phyloP scores from a whole-genome alignment of 2,888 invertebrate species.

The Sphaerophoria taeniata region DNA sequence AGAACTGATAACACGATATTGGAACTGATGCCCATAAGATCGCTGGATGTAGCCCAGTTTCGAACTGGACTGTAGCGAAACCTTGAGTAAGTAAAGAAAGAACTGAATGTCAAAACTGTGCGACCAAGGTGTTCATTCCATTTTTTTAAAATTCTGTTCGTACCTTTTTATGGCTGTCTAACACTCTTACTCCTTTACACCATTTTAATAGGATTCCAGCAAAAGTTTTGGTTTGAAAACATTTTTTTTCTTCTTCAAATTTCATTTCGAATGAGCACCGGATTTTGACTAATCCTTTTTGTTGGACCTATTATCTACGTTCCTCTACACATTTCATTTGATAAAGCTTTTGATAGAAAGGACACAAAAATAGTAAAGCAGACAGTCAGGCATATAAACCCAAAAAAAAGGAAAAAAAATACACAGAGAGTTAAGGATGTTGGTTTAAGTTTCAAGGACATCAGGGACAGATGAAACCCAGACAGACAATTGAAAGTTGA shows the following conservation, averaged over 20 bases:
- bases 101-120: no score
- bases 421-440: slow-evolving; percentile 65
- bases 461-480: no score
- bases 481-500: no score
- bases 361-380: slow-evolving; percentile 51
- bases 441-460: slow-evolving; percentile 41
- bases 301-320: slow-evolving; percentile 28
- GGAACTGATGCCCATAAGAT: no score
- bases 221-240: slow-evolving; percentile 30
- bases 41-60: no score
- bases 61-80: no score
- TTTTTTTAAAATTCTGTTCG: background rate
- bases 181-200: slow-evolving; percentile 23
- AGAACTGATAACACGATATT: no score
- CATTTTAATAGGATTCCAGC: slow-evolving; percentile 66
- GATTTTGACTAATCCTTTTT: slow-evolving; percentile 69
- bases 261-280: slow-evolving; percentile 43
- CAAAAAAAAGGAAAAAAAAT: no score
- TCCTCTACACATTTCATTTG: background rate
- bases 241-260: slow-evolving; percentile 24
- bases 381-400: slow-evolving; percentile 60
- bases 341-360: slow-evolving; percentile 39
- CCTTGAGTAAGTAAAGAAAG: no score
- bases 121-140: no score
- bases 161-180: background rate